Conservation (phyloP, 2,113 vertebrate species). For the Prietella phreatophila region DNA sequence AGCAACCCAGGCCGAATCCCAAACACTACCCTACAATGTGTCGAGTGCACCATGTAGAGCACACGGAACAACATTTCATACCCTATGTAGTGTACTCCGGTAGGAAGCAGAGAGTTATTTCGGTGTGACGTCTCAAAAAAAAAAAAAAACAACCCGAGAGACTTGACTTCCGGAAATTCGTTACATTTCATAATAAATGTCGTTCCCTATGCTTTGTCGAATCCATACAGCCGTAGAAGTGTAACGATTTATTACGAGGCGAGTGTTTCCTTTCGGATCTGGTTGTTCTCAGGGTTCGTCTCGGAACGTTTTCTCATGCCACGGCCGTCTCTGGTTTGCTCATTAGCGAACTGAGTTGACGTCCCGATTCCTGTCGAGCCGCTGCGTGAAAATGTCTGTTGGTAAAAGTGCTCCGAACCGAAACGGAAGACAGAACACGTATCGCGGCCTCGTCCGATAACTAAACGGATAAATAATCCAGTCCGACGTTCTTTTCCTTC, state of each 20-base stretch:
- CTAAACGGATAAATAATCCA: conserved; percentile 33
- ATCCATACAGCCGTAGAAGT: neutral
- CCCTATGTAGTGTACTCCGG: neutral
- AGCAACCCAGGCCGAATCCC: neutral
- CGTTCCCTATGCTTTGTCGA: neutral
- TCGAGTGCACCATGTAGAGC: neutral
- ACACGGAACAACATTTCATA: neutral
- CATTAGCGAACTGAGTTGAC: neutral
- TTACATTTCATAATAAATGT: neutral
- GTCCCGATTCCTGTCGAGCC: neutral
- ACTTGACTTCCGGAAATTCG: neutral
- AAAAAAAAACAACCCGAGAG: neutral
- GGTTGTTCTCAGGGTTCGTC: neutral
- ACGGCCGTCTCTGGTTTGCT: neutral
- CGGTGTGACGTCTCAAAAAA: neutral
- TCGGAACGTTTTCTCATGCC: neutral
- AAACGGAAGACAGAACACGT: neutral
- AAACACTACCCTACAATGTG: neutral
- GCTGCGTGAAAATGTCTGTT: neutral
- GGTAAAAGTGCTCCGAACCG: neutral
- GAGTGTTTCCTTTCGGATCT: neutral
- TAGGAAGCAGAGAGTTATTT: neutral
- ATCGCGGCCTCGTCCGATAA: neutral
- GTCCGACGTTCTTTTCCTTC: neutral
- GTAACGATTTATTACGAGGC: neutral